Conservation (phyloP, 2,113 vertebrate species). For the Canis aureus region DNA sequence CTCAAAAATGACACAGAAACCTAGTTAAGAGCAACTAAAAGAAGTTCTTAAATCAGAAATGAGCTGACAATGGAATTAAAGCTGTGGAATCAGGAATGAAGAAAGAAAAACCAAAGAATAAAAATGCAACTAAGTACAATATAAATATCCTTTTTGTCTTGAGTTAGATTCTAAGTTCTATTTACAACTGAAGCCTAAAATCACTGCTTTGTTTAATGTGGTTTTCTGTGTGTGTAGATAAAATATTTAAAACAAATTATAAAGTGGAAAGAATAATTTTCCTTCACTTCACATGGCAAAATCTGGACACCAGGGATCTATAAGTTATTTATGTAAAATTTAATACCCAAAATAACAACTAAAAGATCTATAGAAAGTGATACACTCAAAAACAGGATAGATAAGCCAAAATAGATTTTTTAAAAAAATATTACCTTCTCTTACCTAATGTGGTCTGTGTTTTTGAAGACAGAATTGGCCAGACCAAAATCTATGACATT, state of each 20-base stretch:
- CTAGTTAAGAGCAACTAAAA: neutral
- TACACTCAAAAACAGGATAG: neutral
- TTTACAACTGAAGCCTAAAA: neutral
- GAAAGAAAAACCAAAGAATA: neutral
- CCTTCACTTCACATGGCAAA: neutral
- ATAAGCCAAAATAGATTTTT: neutral
- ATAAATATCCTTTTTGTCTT: neutral
- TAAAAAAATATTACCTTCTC: neutral
- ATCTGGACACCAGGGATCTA: neutral
- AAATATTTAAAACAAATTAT: neutral
- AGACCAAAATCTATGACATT: neutral
- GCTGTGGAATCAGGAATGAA: neutral
- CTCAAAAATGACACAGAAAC: too few relatives aligned
- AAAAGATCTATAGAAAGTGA: neutral
- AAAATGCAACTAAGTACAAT: neutral
- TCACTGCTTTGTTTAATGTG: neutral
- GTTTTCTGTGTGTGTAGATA: neutral
- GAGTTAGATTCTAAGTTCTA: neutral
- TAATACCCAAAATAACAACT: neutral
- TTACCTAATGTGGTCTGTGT: neutral
- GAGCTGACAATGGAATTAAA: neutral
- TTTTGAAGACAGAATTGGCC: neutral
- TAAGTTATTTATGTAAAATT: neutral
- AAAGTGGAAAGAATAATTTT: neutral
- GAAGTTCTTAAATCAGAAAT: neutral